Evolutionary conservation across 2,113 vertebrate species (phyloP).

Genomic region (Paratilapia polleni): DNA sequence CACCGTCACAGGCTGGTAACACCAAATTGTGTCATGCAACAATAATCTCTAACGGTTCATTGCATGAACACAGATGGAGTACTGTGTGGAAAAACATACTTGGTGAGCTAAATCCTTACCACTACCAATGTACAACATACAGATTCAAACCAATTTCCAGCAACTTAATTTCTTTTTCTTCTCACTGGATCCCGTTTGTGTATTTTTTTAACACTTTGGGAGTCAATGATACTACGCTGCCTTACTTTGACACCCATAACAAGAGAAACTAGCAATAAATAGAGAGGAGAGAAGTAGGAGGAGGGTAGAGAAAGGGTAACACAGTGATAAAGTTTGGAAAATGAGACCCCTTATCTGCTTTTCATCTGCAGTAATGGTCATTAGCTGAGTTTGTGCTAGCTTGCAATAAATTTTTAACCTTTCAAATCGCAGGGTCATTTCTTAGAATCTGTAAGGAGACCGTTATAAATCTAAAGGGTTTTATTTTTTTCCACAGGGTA

Average conservation of each 20-base stretch:
- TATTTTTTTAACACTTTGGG: not conserved
- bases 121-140: not conserved
- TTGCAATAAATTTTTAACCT: slow-evolving; percentile 59
- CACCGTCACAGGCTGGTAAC: slow-evolving; percentile 58
- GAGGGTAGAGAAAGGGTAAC: slow-evolving; percentile 14
- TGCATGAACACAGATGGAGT: slow-evolving; percentile 50
- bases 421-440: slow-evolving; percentile 65
- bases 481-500: slow-evolving; percentile 63
- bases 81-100: slow-evolving; percentile 31
- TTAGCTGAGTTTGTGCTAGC: slow-evolving; percentile 51
- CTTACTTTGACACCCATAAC: slow-evolving; percentile 43
- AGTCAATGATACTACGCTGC: not conserved
- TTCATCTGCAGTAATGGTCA: slow-evolving; percentile 64
- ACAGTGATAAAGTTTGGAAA: slow-evolving; percentile 56
- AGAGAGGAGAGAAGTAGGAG: slow-evolving; percentile 1
- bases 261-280: slow-evolving; percentile 29
- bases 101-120: not conserved
- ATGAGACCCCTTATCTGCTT: slow-evolving; percentile 70
- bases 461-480: slow-evolving; percentile 73
- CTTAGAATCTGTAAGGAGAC: slow-evolving; percentile 55
- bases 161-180: not conserved
- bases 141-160: not conserved
- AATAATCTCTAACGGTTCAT: slow-evolving; percentile 51
- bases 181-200: not conserved
- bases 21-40: slow-evolving; percentile 59